Evolutionary conservation across 2,888 invertebrate genomes (phyloP), one percentile per base, ranked within the genome.

Genomic region (Nasonia oneida): DNA sequence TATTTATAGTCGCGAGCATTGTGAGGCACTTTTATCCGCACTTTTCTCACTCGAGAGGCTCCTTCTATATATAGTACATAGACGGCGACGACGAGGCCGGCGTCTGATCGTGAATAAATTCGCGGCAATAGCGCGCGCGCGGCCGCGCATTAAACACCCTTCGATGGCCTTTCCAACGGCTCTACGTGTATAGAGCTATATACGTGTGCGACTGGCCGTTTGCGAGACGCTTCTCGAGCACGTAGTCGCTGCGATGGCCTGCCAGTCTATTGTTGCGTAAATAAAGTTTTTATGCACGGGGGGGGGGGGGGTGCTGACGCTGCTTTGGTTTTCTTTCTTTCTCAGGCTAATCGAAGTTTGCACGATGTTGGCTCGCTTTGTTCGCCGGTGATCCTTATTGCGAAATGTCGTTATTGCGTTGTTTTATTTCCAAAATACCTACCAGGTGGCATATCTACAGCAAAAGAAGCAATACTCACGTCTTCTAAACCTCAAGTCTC

Each of bases 101-200:
- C 64, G 82, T 88, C 87, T 86, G 88, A 88, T 89, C 88, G 87
- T 89, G 90, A 90, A 91, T 90, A 90, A 90, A 90, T 42, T 85
- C 67, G 67, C 67, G 67, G 67, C 81, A 76, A 76, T 57, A 67
- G 84, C 89, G 42, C 42, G 42, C 88, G 90, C 90, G 91, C 90
- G 90, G 88, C 89, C 89, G 85, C 89, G 91, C 90, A 91, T 91
- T 90, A 90, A 84, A 87, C 86, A 78, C 81, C 83, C 84, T 81
- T 86, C 82, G 85, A 85, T 88, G 87, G 87, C 33, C 67, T 67
- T 67, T 67, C 67, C 79, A 33, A 33, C 67, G 67, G 29, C 67
- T 33, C 3, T 8, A 29, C 2, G 42, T 42, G 6, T 42, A 42
- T 42, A 42, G 6, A 42, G 42, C 8, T 42, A 42, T 47, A 47